These are phyloP conservation scores for Cyclophora albipunctata DNA, from an alignment of 2,888 invertebrate species.

Conservation along the genomic window DNA sequence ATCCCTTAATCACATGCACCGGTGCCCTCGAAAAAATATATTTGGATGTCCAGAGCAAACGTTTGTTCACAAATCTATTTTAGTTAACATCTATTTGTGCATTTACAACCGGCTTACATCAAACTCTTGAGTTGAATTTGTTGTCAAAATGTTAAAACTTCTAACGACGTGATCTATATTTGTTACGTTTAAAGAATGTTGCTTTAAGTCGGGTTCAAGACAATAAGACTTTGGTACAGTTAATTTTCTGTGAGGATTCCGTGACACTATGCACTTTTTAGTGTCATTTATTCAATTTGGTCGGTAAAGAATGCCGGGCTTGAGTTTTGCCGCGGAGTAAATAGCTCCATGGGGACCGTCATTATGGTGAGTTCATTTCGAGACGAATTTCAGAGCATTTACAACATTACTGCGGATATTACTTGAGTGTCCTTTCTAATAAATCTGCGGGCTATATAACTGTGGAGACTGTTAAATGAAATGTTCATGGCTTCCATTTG, in stretches of 20 bases:
- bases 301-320: slow-evolving; percentile 49
- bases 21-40: slow-evolving; percentile 67
- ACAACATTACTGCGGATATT: slow-evolving; percentile 48
- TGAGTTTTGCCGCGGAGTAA: slow-evolving; percentile 54
- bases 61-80: slow-evolving; percentile 57
- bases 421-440: slow-evolving; percentile 49
- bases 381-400: slow-evolving; percentile 33
- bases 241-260: slow-evolving; percentile 48
- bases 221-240: slow-evolving; percentile 50
- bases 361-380: slow-evolving; percentile 49
- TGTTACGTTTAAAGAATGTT: slow-evolving; percentile 50
- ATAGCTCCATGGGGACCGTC: slow-evolving; percentile 52
- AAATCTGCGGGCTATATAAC: slow-evolving; percentile 38
- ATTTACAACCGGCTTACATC: slow-evolving; percentile 50
- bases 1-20: slow-evolving; percentile 75
- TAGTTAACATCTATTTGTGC: slow-evolving; percentile 47
- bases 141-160: slow-evolving; percentile 54
- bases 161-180: slow-evolving; percentile 53
- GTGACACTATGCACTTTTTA: slow-evolving; percentile 53
- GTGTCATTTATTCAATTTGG: slow-evolving; percentile 54
- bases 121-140: slow-evolving; percentile 38
- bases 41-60: slow-evolving; percentile 57
- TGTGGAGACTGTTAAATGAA: slow-evolving; percentile 35
- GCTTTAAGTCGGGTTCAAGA: slow-evolving; percentile 35
- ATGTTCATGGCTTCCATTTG: slow-evolving; percentile 27